Percentiles rank a stretch among this genome's conserved stretches.
These are phyloP conservation scores for Trichonephila clavipes DNA, from an alignment of 1,140 invertebrate genomes.

Conservation along the genomic window DNA sequence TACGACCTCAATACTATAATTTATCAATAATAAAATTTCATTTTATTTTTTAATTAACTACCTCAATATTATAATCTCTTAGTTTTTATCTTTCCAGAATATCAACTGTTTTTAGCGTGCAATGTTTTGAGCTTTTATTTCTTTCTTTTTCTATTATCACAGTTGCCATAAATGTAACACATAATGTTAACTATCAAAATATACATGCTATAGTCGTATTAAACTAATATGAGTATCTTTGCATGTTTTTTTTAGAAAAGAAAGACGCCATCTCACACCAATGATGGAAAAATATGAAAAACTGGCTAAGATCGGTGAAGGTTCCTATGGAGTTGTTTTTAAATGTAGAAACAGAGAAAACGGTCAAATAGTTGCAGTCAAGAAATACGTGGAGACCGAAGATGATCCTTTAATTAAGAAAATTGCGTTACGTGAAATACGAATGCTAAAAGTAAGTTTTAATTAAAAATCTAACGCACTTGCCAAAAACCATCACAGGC, in stretches of 20 bases:
- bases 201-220: too few relatives aligned
- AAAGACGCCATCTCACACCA: slow-evolving; percentile 57
- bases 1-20: too few relatives aligned
- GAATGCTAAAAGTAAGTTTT: slow-evolving; percentile 94
- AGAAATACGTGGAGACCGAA: slow-evolving; percentile 99
- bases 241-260: slow-evolving; percentile 54
- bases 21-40: too few relatives aligned
- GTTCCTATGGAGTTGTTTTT: slow-evolving; percentile 99
- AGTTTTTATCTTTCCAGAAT: too few relatives aligned
- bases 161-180: too few relatives aligned
- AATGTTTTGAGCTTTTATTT: too few relatives aligned
- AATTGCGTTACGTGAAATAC: slow-evolving; percentile 98
- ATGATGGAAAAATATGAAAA: slow-evolving; percentile 99
- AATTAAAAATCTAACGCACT: background rate
- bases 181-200: too few relatives aligned
- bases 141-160: too few relatives aligned
- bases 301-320: slow-evolving; percentile 97
- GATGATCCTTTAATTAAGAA: slow-evolving; percentile 99
- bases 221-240: background rate
- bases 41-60: too few relatives aligned
- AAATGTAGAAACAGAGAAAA: slow-evolving; percentile 98
- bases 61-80: too few relatives aligned
- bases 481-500: too few relatives aligned
- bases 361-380: slow-evolving; percentile 98
- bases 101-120: too few relatives aligned